Evolutionary conservation across 2,888 invertebrate genomes (phyloP).

Genomic region (Candidula unifasciata): DNA sequence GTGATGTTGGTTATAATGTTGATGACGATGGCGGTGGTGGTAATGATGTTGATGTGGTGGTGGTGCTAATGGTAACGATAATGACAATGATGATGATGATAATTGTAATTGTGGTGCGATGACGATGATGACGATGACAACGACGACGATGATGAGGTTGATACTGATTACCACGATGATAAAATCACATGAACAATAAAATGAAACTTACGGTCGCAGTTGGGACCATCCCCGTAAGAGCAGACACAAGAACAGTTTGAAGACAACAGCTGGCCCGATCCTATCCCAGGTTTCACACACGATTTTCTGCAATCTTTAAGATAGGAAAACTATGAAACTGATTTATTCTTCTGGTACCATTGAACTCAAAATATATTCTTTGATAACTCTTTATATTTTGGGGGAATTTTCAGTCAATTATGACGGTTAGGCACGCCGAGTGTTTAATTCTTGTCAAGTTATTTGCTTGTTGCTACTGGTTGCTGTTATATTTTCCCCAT

Average conservation of each 20-base stretch:
- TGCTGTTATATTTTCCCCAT: too few relatives aligned
- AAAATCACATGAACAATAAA: background rate
- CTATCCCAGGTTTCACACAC: conserved; percentile 22
- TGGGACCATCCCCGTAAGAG: conserved; percentile 32
- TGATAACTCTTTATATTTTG: too few relatives aligned
- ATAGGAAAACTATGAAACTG: background rate
- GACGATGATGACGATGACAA: conserved; percentile 42
- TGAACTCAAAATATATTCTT: too few relatives aligned
- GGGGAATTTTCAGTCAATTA: too few relatives aligned
- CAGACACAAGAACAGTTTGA: conserved; percentile 15
- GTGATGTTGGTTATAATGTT: conserved; percentile 12
- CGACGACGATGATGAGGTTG: conserved; percentile 38
- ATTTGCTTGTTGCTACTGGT: too few relatives aligned
- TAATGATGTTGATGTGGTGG: conserved; percentile 19
- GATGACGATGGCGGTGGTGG: conserved; percentile 16
- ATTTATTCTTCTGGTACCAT: background rate
- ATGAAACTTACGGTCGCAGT: conserved; percentile 42
- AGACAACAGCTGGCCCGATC: background rate
- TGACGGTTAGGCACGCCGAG: too few relatives aligned
- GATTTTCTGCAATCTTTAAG: conserved; percentile 35
- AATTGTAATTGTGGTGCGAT: too few relatives aligned
- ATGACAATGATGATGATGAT: conserved; percentile 6
- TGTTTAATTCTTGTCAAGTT: too few relatives aligned
- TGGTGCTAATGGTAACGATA: conserved; percentile 35
- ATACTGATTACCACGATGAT: conserved; percentile 25